Percentiles rank a stretch among this genome's conserved stretches.
These are phyloP conservation scores for Gymnoscopelus microlampas DNA, from an alignment of 2,797 vertebrate species.

Conservation along the genomic window DNA sequence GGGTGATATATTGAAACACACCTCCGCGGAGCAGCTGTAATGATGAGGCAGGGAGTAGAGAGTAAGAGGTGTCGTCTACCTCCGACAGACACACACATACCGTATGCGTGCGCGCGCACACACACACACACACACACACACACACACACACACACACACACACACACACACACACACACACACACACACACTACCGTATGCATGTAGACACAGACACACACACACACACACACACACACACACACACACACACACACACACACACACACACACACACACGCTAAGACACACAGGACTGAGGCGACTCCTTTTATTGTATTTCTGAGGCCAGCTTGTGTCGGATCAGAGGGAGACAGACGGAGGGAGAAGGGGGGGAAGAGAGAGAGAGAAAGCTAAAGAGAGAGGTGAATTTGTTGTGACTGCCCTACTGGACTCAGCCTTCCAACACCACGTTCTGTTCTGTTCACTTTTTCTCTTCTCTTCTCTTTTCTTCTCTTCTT, in stretches of 20 bases:
- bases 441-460: constrained; percentile 57
- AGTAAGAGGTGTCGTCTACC: constrained; percentile 76
- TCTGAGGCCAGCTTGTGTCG: constrained; percentile 63
- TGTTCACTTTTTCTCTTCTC: neutral
- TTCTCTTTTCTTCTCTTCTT: neutral
- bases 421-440: constrained; percentile 76
- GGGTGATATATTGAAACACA: constrained; percentile 82
- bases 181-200: constrained; percentile 20
- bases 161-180: constrained; percentile 32
- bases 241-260: constrained; percentile 23
- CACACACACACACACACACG: neutral
- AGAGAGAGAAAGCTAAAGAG: constrained; percentile 26
- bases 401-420: constrained; percentile 78
- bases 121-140: constrained; percentile 23
- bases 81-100: neutral
- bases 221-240: constrained; percentile 25
- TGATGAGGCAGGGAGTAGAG: constrained; percentile 80
- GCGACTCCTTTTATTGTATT: constrained; percentile 76
- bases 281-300: constrained; percentile 58
- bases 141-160: constrained; percentile 37
- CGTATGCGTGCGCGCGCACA: no score
- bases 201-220: constrained; percentile 7
- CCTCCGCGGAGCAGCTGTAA: constrained; percentile 81
- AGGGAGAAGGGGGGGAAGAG: constrained; percentile 31
- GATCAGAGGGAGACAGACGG: constrained; percentile 55